These are phyloP conservation scores for Channallabes apus DNA, from an alignment of 2,797 vertebrate genomes.

Conservation along the genomic window DNA sequence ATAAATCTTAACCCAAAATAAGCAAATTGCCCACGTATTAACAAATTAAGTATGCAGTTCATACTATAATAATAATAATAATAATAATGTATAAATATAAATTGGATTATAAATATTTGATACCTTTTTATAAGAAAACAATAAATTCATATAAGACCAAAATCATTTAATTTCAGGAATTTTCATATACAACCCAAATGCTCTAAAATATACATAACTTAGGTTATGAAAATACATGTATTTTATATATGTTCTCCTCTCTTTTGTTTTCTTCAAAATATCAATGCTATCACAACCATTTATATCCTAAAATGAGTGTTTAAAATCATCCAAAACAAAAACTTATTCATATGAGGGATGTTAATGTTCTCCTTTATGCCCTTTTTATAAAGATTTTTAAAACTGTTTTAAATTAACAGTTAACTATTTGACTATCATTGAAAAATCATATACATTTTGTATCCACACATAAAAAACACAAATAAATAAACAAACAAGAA, in stretches of 20 bases:
- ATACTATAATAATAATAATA: conserved; percentile 56
- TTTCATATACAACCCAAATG: conserved; percentile 27
- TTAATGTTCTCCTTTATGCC: conserved; percentile 3
- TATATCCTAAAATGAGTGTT: conserved; percentile 37
- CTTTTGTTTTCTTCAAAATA: conserved; percentile 46
- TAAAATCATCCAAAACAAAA: conserved; percentile 39
- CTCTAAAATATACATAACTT: conserved; percentile 56
- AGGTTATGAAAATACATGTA: conserved; percentile 71
- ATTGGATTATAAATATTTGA: not conserved
- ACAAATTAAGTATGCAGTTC: conserved; percentile 64
- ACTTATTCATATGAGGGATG: conserved; percentile 9
- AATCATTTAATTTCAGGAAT: not conserved
- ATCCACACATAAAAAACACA: conserved; percentile 42
- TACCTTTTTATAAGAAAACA: conserved; percentile 60
- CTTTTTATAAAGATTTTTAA: conserved; percentile 21
- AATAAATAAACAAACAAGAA: too few species aligned
- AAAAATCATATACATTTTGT: conserved; percentile 34
- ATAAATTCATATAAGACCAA: conserved; percentile 29
- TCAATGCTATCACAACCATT: conserved; percentile 45
- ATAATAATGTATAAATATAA: conserved; percentile 44
- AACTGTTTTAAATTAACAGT: conserved; percentile 20
- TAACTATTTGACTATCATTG: not conserved
- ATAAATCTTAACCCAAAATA: conserved; percentile 59
- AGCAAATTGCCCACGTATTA: conserved; percentile 51
- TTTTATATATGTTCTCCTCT: conserved; percentile 51